A percentile compares a stretch with the other conserved stretches of the same genome.
These are phyloP conservation scores for Pardosa pseudoannulata DNA, from an alignment of 2,888 invertebrate species.

Conservation along the genomic window DNA sequence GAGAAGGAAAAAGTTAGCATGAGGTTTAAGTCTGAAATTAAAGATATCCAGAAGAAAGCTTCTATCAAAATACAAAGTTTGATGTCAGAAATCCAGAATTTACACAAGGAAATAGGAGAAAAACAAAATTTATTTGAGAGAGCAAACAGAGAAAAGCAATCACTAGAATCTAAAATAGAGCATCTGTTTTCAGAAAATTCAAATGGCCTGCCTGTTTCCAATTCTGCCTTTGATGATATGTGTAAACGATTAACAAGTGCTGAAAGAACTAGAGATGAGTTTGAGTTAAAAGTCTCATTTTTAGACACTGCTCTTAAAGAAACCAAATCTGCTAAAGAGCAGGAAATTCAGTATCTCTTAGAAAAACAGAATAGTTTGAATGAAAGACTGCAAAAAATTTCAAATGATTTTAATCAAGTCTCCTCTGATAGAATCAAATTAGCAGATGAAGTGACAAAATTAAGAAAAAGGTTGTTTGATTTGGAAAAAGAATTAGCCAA, in stretches of 20 bases:
- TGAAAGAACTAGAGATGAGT: conserved; percentile 36
- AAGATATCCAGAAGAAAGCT: conserved; percentile 26
- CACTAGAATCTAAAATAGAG: conserved; percentile 45
- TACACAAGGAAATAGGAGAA: conserved; percentile 42
- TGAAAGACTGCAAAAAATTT: conserved; percentile 18
- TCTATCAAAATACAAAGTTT: conserved; percentile 9
- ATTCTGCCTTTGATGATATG: conserved; percentile 38
- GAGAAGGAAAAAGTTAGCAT: conserved; percentile 31
- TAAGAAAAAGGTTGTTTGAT: conserved; percentile 14
- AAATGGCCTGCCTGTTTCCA: background rate
- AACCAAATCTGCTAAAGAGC: conserved; percentile 22
- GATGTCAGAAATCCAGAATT: conserved; percentile 36
- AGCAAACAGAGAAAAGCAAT: conserved; percentile 35
- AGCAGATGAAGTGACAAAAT: conserved; percentile 16
- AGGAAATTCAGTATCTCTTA: conserved; percentile 12
- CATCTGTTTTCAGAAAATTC: conserved; percentile 35
- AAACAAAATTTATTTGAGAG: conserved; percentile 52
- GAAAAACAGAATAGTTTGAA: conserved; percentile 23
- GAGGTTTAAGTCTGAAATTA: conserved; percentile 31
- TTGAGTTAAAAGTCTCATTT: conserved; percentile 19
- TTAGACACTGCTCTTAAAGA: conserved; percentile 22
- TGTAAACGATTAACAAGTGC: conserved; percentile 34
- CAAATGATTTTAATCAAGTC: conserved; percentile 34
- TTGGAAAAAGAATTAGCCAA: conserved; percentile 37
- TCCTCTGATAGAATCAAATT: conserved; percentile 25